Conservation (phyloP, 2,888 invertebrate genomes). For the Erebia palarica region DNA sequence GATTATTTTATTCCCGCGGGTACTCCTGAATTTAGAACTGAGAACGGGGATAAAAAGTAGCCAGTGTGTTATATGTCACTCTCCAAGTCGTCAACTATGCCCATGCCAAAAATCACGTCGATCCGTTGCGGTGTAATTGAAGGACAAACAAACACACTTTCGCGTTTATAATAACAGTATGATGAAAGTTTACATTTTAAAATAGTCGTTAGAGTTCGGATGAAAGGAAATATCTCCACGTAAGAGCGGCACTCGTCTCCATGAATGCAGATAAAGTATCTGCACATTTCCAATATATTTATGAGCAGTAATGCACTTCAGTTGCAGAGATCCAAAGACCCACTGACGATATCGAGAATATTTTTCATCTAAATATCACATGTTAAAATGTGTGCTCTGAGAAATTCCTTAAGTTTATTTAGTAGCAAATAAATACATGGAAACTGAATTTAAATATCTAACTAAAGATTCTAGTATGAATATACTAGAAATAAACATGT, state of each 20-base stretch:
- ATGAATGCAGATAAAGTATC: slow-evolving; percentile 22
- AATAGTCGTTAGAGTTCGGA: background rate
- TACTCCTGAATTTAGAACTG: too few relatives aligned
- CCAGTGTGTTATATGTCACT: too few relatives aligned
- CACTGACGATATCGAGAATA: slow-evolving; percentile 20
- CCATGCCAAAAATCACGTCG: too few relatives aligned
- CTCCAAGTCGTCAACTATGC: too few relatives aligned
- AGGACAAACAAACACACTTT: too few relatives aligned
- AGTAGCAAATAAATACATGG: slow-evolving; percentile 19
- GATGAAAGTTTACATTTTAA: background rate
- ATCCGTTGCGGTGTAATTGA: too few relatives aligned
- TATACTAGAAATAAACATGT: background rate
- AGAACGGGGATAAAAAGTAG: too few relatives aligned
- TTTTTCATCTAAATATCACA: slow-evolving; percentile 32
- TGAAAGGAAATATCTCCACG: slow-evolving; percentile 2
- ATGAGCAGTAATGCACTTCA: slow-evolving; percentile 28
- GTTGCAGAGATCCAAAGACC: slow-evolving; percentile 15
- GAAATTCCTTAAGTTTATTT: slow-evolving; percentile 26
- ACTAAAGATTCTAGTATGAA: background rate
- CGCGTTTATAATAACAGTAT: too few relatives aligned
- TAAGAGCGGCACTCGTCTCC: slow-evolving; percentile 4
- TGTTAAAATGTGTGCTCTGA: slow-evolving; percentile 21
- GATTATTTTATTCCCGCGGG: too few relatives aligned
- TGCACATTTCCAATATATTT: slow-evolving; percentile 25
- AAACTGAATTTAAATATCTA: slow-evolving; percentile 19